These are phyloP conservation scores for Oligia latruncula DNA, from an alignment of 2,888 invertebrate genomes.

Conservation along the genomic window DNA sequence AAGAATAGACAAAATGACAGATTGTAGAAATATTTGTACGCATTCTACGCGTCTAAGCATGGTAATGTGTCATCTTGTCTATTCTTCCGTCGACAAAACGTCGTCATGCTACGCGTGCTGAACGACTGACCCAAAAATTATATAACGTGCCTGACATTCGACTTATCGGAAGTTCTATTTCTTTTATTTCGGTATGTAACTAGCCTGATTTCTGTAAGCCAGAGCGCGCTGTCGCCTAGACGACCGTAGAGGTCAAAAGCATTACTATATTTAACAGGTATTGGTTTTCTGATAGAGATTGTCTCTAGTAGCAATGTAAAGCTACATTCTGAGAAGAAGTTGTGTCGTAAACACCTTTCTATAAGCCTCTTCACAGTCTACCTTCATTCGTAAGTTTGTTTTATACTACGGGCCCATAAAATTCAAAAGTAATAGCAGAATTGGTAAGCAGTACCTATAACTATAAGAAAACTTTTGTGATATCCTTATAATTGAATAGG, in stretches of 20 bases:
- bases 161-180: constrained; percentile 31
- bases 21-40: no score
- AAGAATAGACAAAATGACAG: no score
- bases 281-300: background rate
- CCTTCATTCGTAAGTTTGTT: background rate
- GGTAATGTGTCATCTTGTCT: no score
- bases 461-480: no score
- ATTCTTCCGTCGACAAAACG: no score
- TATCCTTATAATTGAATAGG: no score
- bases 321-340: background rate
- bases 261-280: background rate
- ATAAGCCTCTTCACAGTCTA: background rate
- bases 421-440: background rate
- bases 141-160: constrained; percentile 23
- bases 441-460: background rate
- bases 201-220: constrained; percentile 21
- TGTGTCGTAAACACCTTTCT: background rate
- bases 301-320: background rate
- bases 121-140: constrained; percentile 25
- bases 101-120: no score
- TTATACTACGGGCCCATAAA: background rate
- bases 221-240: constrained; percentile 1
- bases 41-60: no score
- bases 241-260: background rate
- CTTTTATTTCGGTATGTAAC: constrained; percentile 36